Evolutionary conservation across 2,888 invertebrate species (phyloP).

Genomic region (Periphyllus acericola): DNA sequence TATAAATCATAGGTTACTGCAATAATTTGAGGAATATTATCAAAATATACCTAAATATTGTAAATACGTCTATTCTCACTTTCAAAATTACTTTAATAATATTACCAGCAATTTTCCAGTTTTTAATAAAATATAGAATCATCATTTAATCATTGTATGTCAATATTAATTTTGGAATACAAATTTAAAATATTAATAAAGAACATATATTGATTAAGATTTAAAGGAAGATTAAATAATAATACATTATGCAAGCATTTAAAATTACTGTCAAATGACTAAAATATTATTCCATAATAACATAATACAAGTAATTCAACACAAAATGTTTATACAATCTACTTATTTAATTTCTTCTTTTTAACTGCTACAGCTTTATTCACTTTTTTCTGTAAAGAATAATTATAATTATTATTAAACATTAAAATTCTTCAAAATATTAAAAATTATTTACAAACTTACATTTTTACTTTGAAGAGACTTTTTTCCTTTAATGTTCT

Average conservation of each 20-base stretch:
- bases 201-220: neutral
- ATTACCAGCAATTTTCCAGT: neutral
- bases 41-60: too few relatives aligned
- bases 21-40: too few relatives aligned
- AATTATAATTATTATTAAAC: conserved; percentile 2
- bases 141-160: neutral
- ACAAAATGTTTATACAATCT: neutral
- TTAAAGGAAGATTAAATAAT: neutral
- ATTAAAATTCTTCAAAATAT: neutral
- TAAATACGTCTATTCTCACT: too few relatives aligned
- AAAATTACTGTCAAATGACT: neutral
- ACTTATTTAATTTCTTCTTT: conserved; percentile 47
- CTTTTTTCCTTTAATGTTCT: neutral
- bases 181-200: neutral
- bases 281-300: neutral
- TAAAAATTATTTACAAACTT: neutral
- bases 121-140: neutral
- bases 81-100: too few relatives aligned
- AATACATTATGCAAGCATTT: neutral
- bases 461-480: conserved; percentile 27
- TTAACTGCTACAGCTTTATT: neutral
- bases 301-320: conserved; percentile 1
- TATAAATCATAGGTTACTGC: too few relatives aligned
- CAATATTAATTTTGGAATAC: neutral
- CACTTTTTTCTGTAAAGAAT: conserved; percentile 24